Evolutionary conservation across 1,140 invertebrate species (phyloP).

Genomic region (Drosophila auraria): DNA sequence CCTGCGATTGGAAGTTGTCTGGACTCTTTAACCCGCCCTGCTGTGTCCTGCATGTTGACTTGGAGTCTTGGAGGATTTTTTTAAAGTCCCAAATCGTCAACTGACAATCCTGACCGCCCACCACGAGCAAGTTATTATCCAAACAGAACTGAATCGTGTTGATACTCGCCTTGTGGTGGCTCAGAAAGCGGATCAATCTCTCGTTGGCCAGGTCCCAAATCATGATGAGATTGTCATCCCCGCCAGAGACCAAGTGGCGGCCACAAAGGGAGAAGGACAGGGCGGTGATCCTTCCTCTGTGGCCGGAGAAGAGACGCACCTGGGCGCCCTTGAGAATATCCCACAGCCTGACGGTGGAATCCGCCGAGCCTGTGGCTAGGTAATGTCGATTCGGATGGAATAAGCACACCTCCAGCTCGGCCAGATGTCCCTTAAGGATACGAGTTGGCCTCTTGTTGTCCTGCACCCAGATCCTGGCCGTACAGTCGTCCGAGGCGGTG

Average conservation of each 20-base stretch:
- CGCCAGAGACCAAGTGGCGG: constrained; percentile 50
- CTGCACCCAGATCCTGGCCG: constrained; percentile 61
- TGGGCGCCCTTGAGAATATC: constrained; percentile 40
- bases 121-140: constrained; percentile 57
- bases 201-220: constrained; percentile 51
- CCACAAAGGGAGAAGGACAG: constrained; percentile 55
- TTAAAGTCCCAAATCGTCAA: constrained; percentile 63
- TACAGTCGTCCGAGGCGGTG: constrained; percentile 52
- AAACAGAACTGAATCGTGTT: constrained; percentile 36
- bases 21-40: background rate
- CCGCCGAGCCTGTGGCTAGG: constrained; percentile 60
- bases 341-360: constrained; percentile 60
- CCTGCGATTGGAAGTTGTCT: background rate
- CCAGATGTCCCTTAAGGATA: constrained; percentile 52
- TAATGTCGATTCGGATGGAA: constrained; percentile 66
- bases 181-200: constrained; percentile 18
- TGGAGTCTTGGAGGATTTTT: constrained; percentile 22
- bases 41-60: background rate
- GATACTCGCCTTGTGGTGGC: constrained; percentile 32
- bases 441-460: constrained; percentile 30
- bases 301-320: constrained; percentile 56
- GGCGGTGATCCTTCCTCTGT: constrained; percentile 20
- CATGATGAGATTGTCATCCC: constrained; percentile 38
- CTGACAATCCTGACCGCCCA: constrained; percentile 46
- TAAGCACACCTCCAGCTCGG: constrained; percentile 34